A percentile compares a stretch with the other conserved stretches of the same genome.
Conservation (phyloP, 2,113 vertebrate species). For the Caracal caracal region DNA sequence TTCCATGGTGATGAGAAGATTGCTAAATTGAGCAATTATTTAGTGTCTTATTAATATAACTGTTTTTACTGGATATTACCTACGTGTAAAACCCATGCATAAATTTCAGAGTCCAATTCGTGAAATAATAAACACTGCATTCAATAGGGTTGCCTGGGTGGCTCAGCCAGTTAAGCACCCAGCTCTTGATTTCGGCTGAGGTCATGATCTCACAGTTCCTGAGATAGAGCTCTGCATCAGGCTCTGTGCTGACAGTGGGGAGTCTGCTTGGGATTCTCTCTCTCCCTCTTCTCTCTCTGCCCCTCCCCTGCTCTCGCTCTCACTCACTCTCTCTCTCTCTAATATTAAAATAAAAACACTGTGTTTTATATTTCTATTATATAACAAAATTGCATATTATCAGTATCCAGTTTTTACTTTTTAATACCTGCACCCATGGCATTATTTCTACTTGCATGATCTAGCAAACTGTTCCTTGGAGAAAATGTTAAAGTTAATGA, state of each 20-base stretch:
- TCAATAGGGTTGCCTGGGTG: background rate
- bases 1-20: background rate
- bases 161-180: too few species aligned
- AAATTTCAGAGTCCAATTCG: background rate
- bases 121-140: background rate
- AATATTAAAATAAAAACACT: background rate
- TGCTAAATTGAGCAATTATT: background rate
- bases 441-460: conserved; percentile 35
- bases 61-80: background rate
- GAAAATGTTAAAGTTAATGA: conserved; percentile 65
- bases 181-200: too few species aligned
- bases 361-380: background rate
- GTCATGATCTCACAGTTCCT: too few species aligned
- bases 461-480: conserved; percentile 48
- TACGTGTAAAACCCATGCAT: background rate
- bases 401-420: background rate
- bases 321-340: background rate
- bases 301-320: too few species aligned
- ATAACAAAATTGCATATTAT: background rate
- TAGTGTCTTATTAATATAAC: background rate
- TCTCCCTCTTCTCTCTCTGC: too few species aligned
- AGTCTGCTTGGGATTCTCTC: too few species aligned
- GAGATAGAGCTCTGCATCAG: too few species aligned
- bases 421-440: background rate
- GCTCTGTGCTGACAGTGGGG: too few species aligned